Evolutionary conservation across 2,113 vertebrate genomes (phyloP), one percentile per base, ranked within the genome.

Genomic region (Microcebus tavaratra): DNA sequence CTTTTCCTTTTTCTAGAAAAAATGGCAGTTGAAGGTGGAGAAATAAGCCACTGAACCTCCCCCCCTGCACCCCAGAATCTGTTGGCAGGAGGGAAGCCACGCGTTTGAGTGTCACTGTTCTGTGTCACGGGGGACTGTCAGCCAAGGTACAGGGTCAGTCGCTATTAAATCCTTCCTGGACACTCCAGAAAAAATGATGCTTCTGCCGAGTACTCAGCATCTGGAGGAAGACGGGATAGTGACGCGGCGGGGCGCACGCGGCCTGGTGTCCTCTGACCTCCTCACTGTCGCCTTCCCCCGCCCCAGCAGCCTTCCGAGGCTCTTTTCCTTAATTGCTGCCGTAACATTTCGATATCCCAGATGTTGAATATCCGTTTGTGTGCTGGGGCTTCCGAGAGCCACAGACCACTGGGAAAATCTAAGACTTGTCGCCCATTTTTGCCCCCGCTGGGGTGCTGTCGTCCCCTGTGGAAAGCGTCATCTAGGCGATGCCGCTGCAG

Each of bases 91-190:
- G 50, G 68, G 70, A 29, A n/a, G 12, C 9, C 34, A 1, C 4
- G 12, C 0, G 2, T 10, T 2, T 2, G 57, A 61, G 48, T 0
- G 3, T 1, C 1, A n/a, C 6, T 20, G 0, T 27, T 55, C 63
- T 0, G 9, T 9, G 59, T 25, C 23, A 25, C 59, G 9, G 59
- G 59, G 59, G 18, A 27, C 59, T 27, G 57, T 20, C 17, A 1
- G 6, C 42, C 3, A 11, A 39, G 13, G 12, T 3, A 6, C 1
- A 12, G 6, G 0, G 23, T 80, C 4, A 3, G 36, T 50, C 1
- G 29, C 57, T 2, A 0, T 9, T 48, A 11, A 39, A 1, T 59
- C 73, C 73, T 48, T 73, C 80, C 57, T 25, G 18, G 57, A 1
- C n/a, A 15, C 53, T 59, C n/a, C 27, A 48, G 68, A 70, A 70